Base-by-base conservation (phyloP, 1,140 invertebrate genomes). In the Leucophenga varia region DNA sequence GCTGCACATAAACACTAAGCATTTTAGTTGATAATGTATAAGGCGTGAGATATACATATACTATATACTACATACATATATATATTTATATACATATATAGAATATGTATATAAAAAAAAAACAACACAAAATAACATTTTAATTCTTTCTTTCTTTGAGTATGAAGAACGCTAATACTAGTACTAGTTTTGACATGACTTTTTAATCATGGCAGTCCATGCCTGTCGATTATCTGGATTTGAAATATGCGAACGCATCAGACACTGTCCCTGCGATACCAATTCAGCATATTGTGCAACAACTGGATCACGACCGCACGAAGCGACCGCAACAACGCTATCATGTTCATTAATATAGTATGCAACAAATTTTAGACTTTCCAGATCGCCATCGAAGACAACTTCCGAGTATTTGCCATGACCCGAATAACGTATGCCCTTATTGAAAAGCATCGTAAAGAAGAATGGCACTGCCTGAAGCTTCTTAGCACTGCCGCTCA, bases 361-460 rank as follows among this genome's bases (percentile, higher is more conserved):
- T 1, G 89, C 88, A 12, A 90, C 85, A 72, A 93, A 96, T 75
- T 92, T 87, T 0, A 91, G 74, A 3, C 83, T 83, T 3, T 86
- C 82, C 2, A 93, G 64, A 64, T 90, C 85, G 20, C 93, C 93
- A 51, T 86, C 82, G 40, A 95, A 84, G 40, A 72, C 79, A 21
- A 90, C 80, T 53, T 87, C 86, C 51, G 82, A 82, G 31, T 84
- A 81, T 54, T 75, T 76, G 1, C 90, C 91, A 74, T 90, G 84
- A 21, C 93, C 91, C n/a, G 88, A 84, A 75, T 94, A 97, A 47
- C 93, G 80, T 43, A 95, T 82, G 54, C 88, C 88, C 67, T 91
- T 93, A 5, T 90, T 91, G 61, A 92, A 94, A 32, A 95, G 70
- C 60, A 86, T 82, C 0, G 92, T 94, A 88, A 94, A 97, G 76